Evolutionary conservation across 2,113 vertebrate species (phyloP).

Genomic region (Alosa alosa): DNA sequence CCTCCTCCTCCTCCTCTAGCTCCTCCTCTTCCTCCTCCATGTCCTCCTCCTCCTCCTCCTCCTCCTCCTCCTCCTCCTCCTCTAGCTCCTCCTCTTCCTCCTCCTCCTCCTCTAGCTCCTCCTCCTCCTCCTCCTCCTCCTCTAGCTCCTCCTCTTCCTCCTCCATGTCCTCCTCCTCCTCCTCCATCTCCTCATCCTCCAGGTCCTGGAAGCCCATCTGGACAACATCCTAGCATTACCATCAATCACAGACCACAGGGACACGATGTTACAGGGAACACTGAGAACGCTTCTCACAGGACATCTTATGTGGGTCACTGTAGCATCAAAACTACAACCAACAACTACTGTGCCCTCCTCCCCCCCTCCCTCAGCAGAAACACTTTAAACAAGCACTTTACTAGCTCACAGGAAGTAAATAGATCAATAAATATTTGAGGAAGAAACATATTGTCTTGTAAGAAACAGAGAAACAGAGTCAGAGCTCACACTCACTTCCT

Average conservation of each 20-base stretch:
- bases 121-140: conserved; percentile 75
- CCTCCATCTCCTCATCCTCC: conserved; percentile 69
- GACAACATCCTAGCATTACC: conserved; percentile 70
- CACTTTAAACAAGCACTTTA: too few species aligned
- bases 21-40: too few species aligned
- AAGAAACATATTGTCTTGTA: background rate
- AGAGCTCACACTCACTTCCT: conserved; percentile 77
- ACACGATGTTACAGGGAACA: conserved; percentile 18
- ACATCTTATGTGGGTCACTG: background rate
- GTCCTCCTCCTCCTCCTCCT: conserved; percentile 72
- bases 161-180: conserved; percentile 57
- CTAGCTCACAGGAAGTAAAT: background rate
- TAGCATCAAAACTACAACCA: background rate
- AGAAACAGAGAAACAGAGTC: background rate
- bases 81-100: conserved; percentile 77
- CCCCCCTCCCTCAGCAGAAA: too few species aligned
- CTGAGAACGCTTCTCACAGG: background rate
- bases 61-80: conserved; percentile 62
- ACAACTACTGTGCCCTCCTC: background rate
- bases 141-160: conserved; percentile 64
- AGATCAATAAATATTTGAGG: background rate
- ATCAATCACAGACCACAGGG: conserved; percentile 47
- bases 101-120: conserved; percentile 63
- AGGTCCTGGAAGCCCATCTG: conserved; percentile 95
- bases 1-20: conserved; percentile 65